Evolutionary conservation across 2,888 invertebrate genomes (phyloP).

Genomic region (Lampropteryx suffumata): DNA sequence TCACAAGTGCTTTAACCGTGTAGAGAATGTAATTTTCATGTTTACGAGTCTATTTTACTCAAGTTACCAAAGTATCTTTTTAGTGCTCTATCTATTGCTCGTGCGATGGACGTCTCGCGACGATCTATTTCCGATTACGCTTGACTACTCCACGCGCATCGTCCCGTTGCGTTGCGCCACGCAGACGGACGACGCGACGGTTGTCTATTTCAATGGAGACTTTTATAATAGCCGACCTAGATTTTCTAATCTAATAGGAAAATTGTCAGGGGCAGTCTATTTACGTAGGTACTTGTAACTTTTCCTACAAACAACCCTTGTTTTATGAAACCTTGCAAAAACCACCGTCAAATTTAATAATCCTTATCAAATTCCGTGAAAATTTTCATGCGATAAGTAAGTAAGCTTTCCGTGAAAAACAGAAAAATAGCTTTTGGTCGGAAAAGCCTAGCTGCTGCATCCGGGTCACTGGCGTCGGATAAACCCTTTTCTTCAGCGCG

Average conservation of each 20-base stretch:
- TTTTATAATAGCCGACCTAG: slow-evolving; percentile 64
- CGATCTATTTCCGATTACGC: slow-evolving; percentile 67
- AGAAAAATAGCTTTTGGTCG: slow-evolving; percentile 55
- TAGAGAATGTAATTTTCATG: no score
- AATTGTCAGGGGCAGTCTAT: slow-evolving; percentile 25
- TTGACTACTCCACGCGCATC: slow-evolving; percentile 60
- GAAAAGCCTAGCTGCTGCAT: slow-evolving; percentile 74
- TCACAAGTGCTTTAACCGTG: no score
- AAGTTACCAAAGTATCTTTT: no score
- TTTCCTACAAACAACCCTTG: not conserved
- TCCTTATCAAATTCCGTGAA: not conserved
- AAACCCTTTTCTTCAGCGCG: slow-evolving; percentile 84
- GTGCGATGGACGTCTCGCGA: slow-evolving; percentile 27
- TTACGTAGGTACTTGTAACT: not conserved
- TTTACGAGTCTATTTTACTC: not conserved
- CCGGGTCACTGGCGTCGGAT: slow-evolving; percentile 78
- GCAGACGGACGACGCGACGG: slow-evolving; percentile 42
- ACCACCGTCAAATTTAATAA: not conserved
- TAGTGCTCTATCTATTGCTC: not conserved
- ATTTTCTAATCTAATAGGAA: slow-evolving; percentile 47
- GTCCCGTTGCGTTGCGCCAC: slow-evolving; percentile 44
- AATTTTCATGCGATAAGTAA: slow-evolving; percentile 2
- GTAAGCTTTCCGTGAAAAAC: slow-evolving; percentile 60
- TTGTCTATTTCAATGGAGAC: slow-evolving; percentile 35
- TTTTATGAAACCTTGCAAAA: not conserved